Base-by-base conservation (phyloP, 2,888 invertebrate species). In the Tenthredo amoena region DNA sequence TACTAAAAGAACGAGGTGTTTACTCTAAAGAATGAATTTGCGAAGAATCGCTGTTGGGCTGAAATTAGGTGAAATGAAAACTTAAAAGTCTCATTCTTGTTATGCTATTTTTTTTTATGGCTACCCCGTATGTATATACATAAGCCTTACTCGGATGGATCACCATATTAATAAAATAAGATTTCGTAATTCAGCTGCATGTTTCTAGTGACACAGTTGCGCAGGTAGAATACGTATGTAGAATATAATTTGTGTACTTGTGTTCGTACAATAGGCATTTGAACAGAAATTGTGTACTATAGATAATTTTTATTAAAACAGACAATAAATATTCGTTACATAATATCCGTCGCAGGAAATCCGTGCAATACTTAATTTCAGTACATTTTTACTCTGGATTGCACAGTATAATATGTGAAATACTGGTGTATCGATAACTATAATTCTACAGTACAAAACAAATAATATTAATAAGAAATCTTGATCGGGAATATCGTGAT, bases 241-340 rank as follows among this genome's bases (percentile, higher is more conserved):
- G 43, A 72, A n/a, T 74, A n/a, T 74, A 40, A 74, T 43, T 21
- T 43, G 40, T 43, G 72, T 43, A 71, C 37, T 43, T 26, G 10
- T 9, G 77, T 31, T 15, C 77, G 31, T n/a, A 31, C 10, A 31
- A 55, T 77, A 21, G 31, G 50, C 31, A 77, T 55, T 3, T 3
- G 31, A 50, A n/a, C 2, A 34, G 18, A 55, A n/a, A 50, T 18
- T 58, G 58, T n/a, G 15, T 81, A 40, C 12, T 12, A 62, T 81
- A 9, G 15, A 43, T 74, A 21, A 58, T 81, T 81, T 81, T 81
- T 81, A 81, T 62, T 81, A 81, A 40, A 81, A 62, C 37, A n/a
- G 37, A 81, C 50, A 81, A 81, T 81, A 81, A 81, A 81, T 81
- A 81, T 50, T 58, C 81, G n/a, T 81, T 81, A 21, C 58, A 81